Evolutionary conservation across 2,888 invertebrate genomes (phyloP).

Genomic region (Hedychridium roseum): DNA sequence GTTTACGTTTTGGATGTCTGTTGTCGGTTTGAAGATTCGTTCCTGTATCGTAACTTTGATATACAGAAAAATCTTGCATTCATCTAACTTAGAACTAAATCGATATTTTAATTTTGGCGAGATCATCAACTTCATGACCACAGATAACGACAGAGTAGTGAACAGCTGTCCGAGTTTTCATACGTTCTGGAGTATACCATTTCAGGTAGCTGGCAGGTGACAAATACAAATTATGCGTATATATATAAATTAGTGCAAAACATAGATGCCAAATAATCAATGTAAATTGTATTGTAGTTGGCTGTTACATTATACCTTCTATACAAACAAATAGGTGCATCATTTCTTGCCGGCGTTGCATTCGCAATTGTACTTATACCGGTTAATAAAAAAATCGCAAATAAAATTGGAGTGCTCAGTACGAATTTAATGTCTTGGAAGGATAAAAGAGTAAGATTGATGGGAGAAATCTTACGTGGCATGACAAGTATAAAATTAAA

Average conservation of each 20-base stretch:
- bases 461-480: slow-evolving; percentile 86
- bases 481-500: slow-evolving; percentile 91
- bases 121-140: slow-evolving; percentile 96
- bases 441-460: slow-evolving; percentile 86
- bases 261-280: neutral
- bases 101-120: slow-evolving; percentile 76
- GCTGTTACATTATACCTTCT: slow-evolving; percentile 83
- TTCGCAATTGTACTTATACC: slow-evolving; percentile 91
- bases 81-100: slow-evolving; percentile 53
- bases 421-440: slow-evolving; percentile 89
- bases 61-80: slow-evolving; percentile 74
- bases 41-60: slow-evolving; percentile 84
- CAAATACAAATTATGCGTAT: slow-evolving; percentile 4
- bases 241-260: slow-evolving; percentile 3
- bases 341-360: slow-evolving; percentile 88
- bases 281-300: slow-evolving; percentile 68
- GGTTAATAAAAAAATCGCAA: slow-evolving; percentile 88
- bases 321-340: slow-evolving; percentile 87
- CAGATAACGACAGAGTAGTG: slow-evolving; percentile 93
- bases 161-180: slow-evolving; percentile 97
- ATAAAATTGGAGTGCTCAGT: slow-evolving; percentile 86
- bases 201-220: slow-evolving; percentile 71
- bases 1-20: slow-evolving; percentile 87
- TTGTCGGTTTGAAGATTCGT: slow-evolving; percentile 87
- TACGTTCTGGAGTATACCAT: slow-evolving; percentile 94